Percentiles rank a stretch among this genome's conserved stretches.
Evolutionary conservation across 2,888 invertebrate genomes (phyloP).

Genomic region (Drosophila anceps): DNA sequence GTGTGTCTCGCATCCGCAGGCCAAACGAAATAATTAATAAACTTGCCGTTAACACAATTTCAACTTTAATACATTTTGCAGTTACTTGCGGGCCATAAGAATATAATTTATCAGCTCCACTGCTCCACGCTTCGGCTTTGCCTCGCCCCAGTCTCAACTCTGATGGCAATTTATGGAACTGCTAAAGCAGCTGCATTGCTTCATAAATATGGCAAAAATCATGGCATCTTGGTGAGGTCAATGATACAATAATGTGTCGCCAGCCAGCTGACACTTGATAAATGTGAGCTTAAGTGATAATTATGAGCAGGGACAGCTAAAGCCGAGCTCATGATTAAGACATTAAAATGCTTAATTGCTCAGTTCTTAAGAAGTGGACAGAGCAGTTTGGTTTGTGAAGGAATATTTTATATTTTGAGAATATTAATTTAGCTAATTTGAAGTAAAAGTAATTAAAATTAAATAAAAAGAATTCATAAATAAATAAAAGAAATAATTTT

Average conservation of each 20-base stretch:
- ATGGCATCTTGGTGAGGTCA: slow-evolving; percentile 11
- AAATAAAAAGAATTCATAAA: too few species aligned
- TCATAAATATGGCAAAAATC: slow-evolving; percentile 21
- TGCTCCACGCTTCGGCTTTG: background rate
- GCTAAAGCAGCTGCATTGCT: slow-evolving; percentile 35
- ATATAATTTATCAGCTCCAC: slow-evolving; percentile 48
- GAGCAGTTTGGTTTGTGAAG: background rate
- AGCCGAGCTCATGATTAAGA: slow-evolving; percentile 2
- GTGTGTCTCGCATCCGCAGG: slow-evolving; percentile 28
- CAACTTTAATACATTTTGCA: slow-evolving; percentile 59
- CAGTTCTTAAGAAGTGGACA: background rate
- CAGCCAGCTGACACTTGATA: slow-evolving; percentile 17
- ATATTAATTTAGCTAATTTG: too few species aligned
- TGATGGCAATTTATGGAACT: slow-evolving; percentile 22
- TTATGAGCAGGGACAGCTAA: background rate
- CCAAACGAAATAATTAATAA: slow-evolving; percentile 71
- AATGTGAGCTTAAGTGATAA: slow-evolving; percentile 11
- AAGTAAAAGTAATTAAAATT: too few species aligned
- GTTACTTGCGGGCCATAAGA: slow-evolving; percentile 36
- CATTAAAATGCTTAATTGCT: slow-evolving; percentile 3
- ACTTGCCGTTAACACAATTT: slow-evolving; percentile 66
- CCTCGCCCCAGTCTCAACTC: background rate
- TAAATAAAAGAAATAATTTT: too few species aligned
- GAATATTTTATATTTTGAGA: background rate
- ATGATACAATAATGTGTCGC: slow-evolving; percentile 20